These are phyloP conservation scores for Sycophila texana DNA, from an alignment of 2,888 invertebrate species.

Conservation along the genomic window DNA sequence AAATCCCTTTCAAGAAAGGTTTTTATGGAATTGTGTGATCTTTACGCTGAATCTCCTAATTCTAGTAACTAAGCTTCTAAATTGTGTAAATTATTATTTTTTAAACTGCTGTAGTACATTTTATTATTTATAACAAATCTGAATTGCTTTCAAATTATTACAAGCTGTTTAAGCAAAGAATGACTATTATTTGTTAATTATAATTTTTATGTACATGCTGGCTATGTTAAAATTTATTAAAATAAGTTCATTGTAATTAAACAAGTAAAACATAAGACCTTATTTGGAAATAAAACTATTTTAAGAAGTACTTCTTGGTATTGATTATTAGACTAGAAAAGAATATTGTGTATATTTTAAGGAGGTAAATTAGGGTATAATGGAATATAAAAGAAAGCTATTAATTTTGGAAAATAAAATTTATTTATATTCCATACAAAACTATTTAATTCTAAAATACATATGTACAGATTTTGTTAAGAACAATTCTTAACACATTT, in stretches of 20 bases:
- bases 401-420: too few species aligned
- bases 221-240: conserved; percentile 39
- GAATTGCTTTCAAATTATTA: too few species aligned
- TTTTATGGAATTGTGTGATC: conserved; percentile 59
- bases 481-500: background rate
- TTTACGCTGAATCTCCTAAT: conserved; percentile 59
- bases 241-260: conserved; percentile 25
- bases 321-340: too few species aligned
- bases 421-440: background rate
- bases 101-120: background rate
- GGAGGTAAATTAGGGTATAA: too few species aligned
- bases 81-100: background rate
- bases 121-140: conserved; percentile 10
- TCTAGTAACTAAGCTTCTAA: conserved; percentile 8
- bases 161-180: background rate
- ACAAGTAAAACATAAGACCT: too few species aligned
- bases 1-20: conserved; percentile 60
- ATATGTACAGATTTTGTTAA: conserved; percentile 24
- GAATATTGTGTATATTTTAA: too few species aligned
- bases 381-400: too few species aligned
- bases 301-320: too few species aligned
- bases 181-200: conserved; percentile 15
- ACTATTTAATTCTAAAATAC: background rate
- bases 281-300: too few species aligned
- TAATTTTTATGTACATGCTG: conserved; percentile 39